Evolutionary conservation across 1,140 invertebrate genomes (phyloP).

Genomic region (Brachionus rotundiformis): DNA sequence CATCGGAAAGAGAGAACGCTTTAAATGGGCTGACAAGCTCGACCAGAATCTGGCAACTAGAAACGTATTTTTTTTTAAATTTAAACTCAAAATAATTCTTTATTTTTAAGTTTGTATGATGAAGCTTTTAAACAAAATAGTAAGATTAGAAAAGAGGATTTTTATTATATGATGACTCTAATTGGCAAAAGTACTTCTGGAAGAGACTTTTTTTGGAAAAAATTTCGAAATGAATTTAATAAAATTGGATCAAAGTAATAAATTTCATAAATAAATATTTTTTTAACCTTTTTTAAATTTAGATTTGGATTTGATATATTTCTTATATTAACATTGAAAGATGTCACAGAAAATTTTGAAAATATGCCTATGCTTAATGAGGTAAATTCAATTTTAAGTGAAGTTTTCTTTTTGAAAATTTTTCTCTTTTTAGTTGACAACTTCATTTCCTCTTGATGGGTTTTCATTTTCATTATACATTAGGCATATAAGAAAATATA

Average conservation of each 20-base stretch:
- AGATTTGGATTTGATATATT: conserved; percentile 36
- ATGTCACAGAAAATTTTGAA: conserved; percentile 22
- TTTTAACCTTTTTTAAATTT: not conserved
- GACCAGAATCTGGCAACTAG: conserved; percentile 22
- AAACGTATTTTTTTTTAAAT: not conserved
- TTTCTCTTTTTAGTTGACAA: not conserved
- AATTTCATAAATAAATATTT: not conserved
- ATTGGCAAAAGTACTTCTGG: conserved; percentile 27
- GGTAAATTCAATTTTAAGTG: not conserved
- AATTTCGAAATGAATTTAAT: conserved; percentile 2
- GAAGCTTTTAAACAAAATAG: conserved; percentile 28
- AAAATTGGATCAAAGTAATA: conserved; percentile 18
- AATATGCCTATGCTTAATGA: not conserved
- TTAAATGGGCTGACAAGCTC: conserved; percentile 33
- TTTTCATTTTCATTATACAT: not conserved
- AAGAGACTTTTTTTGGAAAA: conserved; percentile 36
- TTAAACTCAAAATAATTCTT: not conserved
- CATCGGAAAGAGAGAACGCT: conserved; percentile 33
- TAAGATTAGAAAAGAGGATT: conserved; percentile 26
- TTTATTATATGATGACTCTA: conserved; percentile 2
- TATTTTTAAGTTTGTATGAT: conserved; percentile 14
- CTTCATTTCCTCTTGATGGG: not conserved
- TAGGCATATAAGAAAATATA: conserved; percentile 4
- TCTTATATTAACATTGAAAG: conserved; percentile 16
- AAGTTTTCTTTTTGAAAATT: not conserved